phyloP scores from a whole-genome alignment of 1,140 invertebrate genomes.

The Leptestheria dahalacensis region DNA sequence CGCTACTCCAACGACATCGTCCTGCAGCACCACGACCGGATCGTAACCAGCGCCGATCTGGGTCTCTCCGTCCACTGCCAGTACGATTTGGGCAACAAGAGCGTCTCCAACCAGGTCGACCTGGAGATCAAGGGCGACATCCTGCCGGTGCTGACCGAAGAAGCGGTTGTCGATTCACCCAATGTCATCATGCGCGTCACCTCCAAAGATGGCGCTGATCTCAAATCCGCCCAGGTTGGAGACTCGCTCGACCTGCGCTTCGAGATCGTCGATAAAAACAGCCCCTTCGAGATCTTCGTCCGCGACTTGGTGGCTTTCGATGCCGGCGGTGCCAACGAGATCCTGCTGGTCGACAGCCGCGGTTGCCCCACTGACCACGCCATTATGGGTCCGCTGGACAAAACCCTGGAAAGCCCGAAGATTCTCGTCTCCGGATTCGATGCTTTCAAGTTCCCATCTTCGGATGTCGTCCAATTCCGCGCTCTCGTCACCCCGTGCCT shows the following conservation, averaged over 20 bases:
- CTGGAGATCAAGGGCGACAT: slow-evolving; percentile 74
- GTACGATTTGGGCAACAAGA: slow-evolving; percentile 84
- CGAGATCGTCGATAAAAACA: slow-evolving; percentile 77
- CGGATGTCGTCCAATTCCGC: slow-evolving; percentile 84
- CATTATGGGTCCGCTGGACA: slow-evolving; percentile 80
- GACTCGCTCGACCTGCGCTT: slow-evolving; percentile 79
- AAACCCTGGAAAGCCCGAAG: slow-evolving; percentile 56
- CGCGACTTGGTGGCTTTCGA: slow-evolving; percentile 86
- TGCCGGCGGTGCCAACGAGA: slow-evolving; percentile 78
- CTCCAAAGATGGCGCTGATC: slow-evolving; percentile 26
- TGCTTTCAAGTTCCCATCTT: slow-evolving; percentile 90
- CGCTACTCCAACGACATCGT: slow-evolving; percentile 76
- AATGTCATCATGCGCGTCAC: slow-evolving; percentile 87
- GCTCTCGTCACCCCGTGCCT: slow-evolving; percentile 84
- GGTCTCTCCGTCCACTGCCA: slow-evolving; percentile 82
- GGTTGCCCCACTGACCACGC: slow-evolving; percentile 84
- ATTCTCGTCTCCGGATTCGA: slow-evolving; percentile 81
- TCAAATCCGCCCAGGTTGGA: slow-evolving; percentile 44
- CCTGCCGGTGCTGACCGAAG: slow-evolving; percentile 34
- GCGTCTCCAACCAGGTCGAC: slow-evolving; percentile 79
- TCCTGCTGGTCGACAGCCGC: slow-evolving; percentile 75
- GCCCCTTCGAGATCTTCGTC: slow-evolving; percentile 88
- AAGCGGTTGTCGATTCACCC: slow-evolving; percentile 65
- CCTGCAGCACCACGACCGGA: slow-evolving; percentile 87
- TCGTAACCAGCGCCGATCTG: slow-evolving; percentile 83